Evolutionary conservation across 2,797 vertebrate genomes (phyloP).

Genomic region (Pogoniulus pusillus): DNA sequence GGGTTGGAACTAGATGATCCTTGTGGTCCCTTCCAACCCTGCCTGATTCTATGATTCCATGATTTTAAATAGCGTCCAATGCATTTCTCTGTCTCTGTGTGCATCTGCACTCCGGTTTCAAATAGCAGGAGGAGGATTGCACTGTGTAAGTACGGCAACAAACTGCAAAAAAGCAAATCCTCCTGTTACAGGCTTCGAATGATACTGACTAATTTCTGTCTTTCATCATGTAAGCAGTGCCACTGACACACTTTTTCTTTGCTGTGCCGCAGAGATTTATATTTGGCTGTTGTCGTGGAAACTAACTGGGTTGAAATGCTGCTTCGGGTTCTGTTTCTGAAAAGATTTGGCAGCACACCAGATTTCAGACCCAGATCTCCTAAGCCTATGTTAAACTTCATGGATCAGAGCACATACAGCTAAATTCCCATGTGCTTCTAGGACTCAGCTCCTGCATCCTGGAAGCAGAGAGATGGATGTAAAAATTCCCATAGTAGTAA

Average conservation of each 20-base stretch:
- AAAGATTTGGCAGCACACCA: neutral
- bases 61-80: too few species aligned
- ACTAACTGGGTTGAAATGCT: slow-evolving; percentile 33
- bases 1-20: too few species aligned
- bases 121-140: neutral
- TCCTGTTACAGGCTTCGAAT: neutral
- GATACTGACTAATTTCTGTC: neutral
- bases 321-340: neutral
- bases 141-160: slow-evolving; percentile 33
- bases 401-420: neutral
- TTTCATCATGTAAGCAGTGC: neutral
- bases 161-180: slow-evolving; percentile 23
- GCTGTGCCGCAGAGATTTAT: slow-evolving; percentile 3
- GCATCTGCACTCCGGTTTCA: rapidly evolving
- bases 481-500: neutral
- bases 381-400: neutral
- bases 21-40: too few species aligned
- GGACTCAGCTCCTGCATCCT: neutral
- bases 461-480: neutral
- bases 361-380: neutral
- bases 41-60: too few species aligned
- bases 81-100: neutral
- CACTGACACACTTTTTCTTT: neutral
- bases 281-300: slow-evolving; percentile 70
- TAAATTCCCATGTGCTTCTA: neutral